Base-by-base conservation (phyloP, 2,888 invertebrate species). In the Actias luna region DNA sequence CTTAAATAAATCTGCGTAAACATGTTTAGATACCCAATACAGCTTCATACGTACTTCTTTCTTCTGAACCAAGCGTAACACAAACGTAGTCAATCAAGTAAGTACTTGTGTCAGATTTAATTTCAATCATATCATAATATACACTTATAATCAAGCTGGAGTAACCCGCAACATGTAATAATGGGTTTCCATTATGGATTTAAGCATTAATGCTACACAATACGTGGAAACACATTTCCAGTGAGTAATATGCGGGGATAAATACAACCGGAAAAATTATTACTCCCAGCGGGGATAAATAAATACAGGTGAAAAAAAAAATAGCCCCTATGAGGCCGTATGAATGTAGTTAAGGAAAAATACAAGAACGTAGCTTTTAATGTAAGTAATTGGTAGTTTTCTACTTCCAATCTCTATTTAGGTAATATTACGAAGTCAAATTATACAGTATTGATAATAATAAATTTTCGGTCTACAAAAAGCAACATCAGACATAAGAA, bases 401-500 rank as follows among this genome's bases (percentile, higher is more conserved):
- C 12, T 14, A 36, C 36, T 7, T 5, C 0, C 36, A 12, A 36
- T 36, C 36, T 36, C 16, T 14, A 36, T 36, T 36, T 36, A 36
- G 36, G 1, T 36, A 50, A 10, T 50, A 10, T 50, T 14, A 25
- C 10, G 12, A 0, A 25, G 39, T 39, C 7, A 36, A 36, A 36
- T n/a, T n/a, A 50, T 25, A 29, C 29, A 29, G 16, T 29, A 55
- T 55, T 29, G 55, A 55, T 55, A 29, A 29, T n/a, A 55, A 55
- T 16, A 55, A 59, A 55, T 36, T 59, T 58, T 52, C 29, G 59
- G 27, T 31, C 59, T 52, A 39, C 46, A 59, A 42, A 59, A 42
- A 42, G 39, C 55, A 57, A 42, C 58, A 62, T 62, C 63, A 59
- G 59, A 42, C 59, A 61, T 59, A 63, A 63, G 63, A 59, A 50